Evolutionary conservation across 2,797 vertebrate species (phyloP).

Genomic region (Leptodactylus fallax): DNA sequence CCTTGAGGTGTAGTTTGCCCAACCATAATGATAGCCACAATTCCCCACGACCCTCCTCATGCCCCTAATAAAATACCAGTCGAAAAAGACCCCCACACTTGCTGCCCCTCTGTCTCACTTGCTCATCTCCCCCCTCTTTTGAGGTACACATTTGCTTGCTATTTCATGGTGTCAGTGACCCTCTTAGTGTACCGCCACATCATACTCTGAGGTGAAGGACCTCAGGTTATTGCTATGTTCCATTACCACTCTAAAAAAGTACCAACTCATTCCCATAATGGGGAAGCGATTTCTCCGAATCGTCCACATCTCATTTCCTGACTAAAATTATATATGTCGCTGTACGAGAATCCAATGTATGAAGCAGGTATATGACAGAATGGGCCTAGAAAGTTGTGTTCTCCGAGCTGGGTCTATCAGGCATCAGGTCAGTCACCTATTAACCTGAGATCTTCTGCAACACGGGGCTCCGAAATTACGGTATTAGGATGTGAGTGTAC

Average conservation of each 20-base stretch:
- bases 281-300: neutral
- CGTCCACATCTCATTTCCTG: neutral
- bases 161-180: neutral
- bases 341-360: neutral
- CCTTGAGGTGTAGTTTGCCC: too few species aligned
- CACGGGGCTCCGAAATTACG: neutral
- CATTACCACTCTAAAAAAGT: neutral
- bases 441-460: slow-evolving; percentile 17
- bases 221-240: neutral
- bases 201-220: neutral
- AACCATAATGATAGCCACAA: neutral
- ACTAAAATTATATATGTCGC: neutral
- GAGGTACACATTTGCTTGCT: neutral
- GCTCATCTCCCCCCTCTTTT: neutral
- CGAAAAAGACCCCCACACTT: too few species aligned
- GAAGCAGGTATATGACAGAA: neutral
- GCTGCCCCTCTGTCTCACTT: neutral
- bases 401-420: neutral
- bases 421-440: slow-evolving; percentile 8
- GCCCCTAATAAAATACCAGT: too few species aligned
- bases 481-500: slow-evolving; percentile 12
- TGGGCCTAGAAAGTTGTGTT: neutral
- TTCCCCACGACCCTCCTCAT: too few species aligned
- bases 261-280: neutral
- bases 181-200: neutral